These are phyloP conservation scores for Archips xylosteana DNA, from an alignment of 2,888 invertebrate genomes.

Conservation along the genomic window DNA sequence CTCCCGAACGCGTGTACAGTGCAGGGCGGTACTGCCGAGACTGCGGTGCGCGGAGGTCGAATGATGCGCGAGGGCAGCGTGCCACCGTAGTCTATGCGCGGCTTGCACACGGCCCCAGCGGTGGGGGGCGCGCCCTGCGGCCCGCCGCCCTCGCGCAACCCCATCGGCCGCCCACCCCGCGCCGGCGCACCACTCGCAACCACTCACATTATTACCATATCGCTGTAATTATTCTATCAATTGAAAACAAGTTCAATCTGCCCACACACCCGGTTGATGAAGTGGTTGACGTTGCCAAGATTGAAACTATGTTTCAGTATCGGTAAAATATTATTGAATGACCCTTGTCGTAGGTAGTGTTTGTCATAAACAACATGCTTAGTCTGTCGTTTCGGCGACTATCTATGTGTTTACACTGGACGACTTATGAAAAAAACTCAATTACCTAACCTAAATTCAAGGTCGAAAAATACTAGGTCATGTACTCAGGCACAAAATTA, in stretches of 20 bases:
- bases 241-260: constrained; percentile 38
- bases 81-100: constrained; percentile 82
- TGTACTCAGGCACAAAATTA: too few relatives aligned
- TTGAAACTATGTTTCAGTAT: constrained; percentile 26
- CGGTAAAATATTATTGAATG: constrained; percentile 21
- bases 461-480: too few relatives aligned
- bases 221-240: constrained; percentile 36
- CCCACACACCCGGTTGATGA: constrained; percentile 33
- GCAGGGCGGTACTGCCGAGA: constrained; percentile 79
- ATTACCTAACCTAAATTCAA: too few relatives aligned
- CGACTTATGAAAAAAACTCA: too few relatives aligned
- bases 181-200: constrained; percentile 14
- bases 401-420: background rate
- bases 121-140: constrained; percentile 63
- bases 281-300: constrained; percentile 35
- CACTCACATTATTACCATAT: constrained; percentile 24
- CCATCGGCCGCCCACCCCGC: constrained; percentile 48
- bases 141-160: constrained; percentile 51
- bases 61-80: constrained; percentile 80
- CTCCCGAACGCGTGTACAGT: constrained; percentile 83
- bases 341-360: background rate
- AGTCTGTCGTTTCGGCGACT: background rate
- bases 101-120: constrained; percentile 85
- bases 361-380: background rate
- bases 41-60: constrained; percentile 84